These are phyloP conservation scores for Batillaria attramentaria DNA, from an alignment of 1,140 invertebrate species.

Conservation along the genomic window DNA sequence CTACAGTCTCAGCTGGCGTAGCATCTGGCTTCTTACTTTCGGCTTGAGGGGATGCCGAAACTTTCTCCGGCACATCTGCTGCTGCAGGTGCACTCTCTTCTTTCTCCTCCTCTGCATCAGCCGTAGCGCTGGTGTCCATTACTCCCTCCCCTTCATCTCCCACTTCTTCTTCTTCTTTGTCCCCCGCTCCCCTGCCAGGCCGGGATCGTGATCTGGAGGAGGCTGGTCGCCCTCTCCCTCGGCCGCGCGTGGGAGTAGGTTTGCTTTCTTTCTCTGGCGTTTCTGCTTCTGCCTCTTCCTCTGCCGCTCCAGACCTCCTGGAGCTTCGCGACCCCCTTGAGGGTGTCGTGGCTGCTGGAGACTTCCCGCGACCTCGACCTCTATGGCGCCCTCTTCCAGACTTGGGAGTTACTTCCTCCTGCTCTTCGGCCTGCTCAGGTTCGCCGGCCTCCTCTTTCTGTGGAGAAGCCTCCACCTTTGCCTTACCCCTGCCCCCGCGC, in stretches of 20 bases:
- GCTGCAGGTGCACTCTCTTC: conserved; percentile 7
- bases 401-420: conserved; percentile 26
- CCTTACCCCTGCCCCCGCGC: conserved; percentile 21
- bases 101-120: conserved; percentile 27
- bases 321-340: background rate
- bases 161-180: conserved; percentile 34
- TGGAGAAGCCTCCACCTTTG: background rate
- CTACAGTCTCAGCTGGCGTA: conserved; percentile 10
- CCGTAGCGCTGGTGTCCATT: conserved; percentile 4
- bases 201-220: background rate
- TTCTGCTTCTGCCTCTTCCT: conserved; percentile 12
- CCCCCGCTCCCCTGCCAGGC: conserved; percentile 24
- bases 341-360: conserved; percentile 6
- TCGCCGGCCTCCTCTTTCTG: conserved; percentile 21
- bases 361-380: background rate
- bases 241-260: background rate
- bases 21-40: too few species aligned
- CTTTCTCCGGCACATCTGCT: conserved; percentile 20
- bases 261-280: conserved; percentile 21
- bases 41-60: background rate
- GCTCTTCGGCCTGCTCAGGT: conserved; percentile 8
- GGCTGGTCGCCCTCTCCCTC: background rate
- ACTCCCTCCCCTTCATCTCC: conserved; percentile 26
- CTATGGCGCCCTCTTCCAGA: conserved; percentile 9
- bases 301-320: background rate